Evolutionary conservation across 2,113 vertebrate species (phyloP).

Genomic region (Actenoides lindsayi): DNA sequence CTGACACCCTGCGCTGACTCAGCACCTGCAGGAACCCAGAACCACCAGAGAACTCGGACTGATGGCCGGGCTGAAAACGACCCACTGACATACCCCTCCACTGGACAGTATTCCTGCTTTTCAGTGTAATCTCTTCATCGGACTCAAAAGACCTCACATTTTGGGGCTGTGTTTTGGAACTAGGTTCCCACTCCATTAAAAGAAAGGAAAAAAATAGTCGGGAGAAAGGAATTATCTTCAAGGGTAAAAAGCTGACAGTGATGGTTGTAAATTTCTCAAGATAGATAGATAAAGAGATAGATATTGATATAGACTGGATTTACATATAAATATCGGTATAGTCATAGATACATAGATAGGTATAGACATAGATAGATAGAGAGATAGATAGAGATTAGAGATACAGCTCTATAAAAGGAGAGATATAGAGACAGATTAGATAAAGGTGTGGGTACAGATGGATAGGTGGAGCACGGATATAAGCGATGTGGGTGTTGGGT

Average conservation of each 20-base stretch:
- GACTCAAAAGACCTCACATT: rapidly evolving
- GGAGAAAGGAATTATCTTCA: neutral
- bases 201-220: neutral
- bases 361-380: neutral
- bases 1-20: too few species aligned
- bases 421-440: neutral
- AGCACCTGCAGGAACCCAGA: neutral
- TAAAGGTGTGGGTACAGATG: neutral
- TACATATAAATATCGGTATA: neutral
- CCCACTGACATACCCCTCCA: too few species aligned
- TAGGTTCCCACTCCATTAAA: neutral
- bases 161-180: neutral
- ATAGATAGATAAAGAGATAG: neutral
- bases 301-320: neutral
- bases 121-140: neutral
- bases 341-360: neutral
- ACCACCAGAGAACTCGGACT: neutral
- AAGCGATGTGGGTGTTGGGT: rapidly evolving
- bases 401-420: neutral
- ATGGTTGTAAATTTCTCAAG: neutral
- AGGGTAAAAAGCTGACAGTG: neutral
- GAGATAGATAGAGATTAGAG: neutral
- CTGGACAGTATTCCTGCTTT: neutral
- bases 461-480: rapidly evolving
- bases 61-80: neutral